Evolutionary conservation across 2,888 invertebrate genomes (phyloP).

Genomic region (Beris morrisii): DNA sequence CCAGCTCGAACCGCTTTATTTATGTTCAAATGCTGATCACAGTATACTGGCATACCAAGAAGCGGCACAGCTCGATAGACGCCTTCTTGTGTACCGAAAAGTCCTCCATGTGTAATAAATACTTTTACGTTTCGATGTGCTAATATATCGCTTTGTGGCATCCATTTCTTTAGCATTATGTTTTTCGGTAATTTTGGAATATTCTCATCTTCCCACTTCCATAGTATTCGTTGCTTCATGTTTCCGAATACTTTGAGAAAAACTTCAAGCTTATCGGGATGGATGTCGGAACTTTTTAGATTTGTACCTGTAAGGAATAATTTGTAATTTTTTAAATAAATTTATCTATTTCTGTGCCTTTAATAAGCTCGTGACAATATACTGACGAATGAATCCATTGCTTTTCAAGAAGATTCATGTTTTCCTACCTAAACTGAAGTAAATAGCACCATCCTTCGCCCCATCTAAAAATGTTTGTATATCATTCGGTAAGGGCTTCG

Average conservation of each 20-base stretch:
- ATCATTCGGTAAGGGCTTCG: slow-evolving; percentile 50
- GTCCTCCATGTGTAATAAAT: slow-evolving; percentile 57
- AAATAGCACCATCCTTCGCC: slow-evolving; percentile 57
- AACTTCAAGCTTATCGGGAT: slow-evolving; percentile 50
- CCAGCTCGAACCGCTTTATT: slow-evolving; percentile 51
- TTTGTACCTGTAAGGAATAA: slow-evolving; percentile 52
- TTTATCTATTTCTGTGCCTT: too few relatives aligned
- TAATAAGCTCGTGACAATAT: too few relatives aligned
- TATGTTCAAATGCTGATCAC: slow-evolving; percentile 55
- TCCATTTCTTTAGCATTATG: slow-evolving; percentile 58
- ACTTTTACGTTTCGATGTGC: slow-evolving; percentile 56
- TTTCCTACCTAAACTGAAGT: slow-evolving; percentile 55
- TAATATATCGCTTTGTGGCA: slow-evolving; percentile 59
- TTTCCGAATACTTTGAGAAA: slow-evolving; percentile 55
- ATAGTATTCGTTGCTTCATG: slow-evolving; percentile 55
- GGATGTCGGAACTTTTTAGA: slow-evolving; percentile 55
- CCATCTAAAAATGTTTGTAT: slow-evolving; percentile 55
- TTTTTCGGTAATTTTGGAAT: slow-evolving; percentile 53
- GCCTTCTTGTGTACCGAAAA: slow-evolving; percentile 56
- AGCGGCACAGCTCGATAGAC: slow-evolving; percentile 56
- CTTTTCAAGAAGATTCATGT: too few relatives aligned
- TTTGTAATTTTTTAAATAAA: neutral
- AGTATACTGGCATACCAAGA: slow-evolving; percentile 56
- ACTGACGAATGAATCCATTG: too few relatives aligned
- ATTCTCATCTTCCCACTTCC: slow-evolving; percentile 58